Base-by-base conservation (phyloP, 2,888 invertebrate genomes). In the Cheilosia vernalis region DNA sequence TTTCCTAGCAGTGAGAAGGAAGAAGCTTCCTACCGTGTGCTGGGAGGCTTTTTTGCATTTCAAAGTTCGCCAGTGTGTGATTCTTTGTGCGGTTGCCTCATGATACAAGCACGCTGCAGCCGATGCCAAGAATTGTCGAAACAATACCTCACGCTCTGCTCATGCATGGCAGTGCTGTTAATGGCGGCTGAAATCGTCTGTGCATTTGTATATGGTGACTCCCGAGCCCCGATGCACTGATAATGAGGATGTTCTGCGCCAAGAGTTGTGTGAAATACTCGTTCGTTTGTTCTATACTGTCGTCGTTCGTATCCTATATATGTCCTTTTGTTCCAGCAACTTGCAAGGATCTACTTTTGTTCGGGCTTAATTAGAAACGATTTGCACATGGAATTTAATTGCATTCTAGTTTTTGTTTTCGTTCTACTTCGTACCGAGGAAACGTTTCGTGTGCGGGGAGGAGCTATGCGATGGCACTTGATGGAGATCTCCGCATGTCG, bases 361-460 rank as follows among this genome's bases (percentile, higher is more conserved):
- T 74, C 47, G 70, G 67, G 66, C 81, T 76, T 85, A 85, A 85
- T 81, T 85, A 85, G 76, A 77, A 85, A 56, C 76, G 74, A 84
- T 84, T 84, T 84, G 84, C 84, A 84, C 80, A 80, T 78, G 80
- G 61, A 85, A 73, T 81, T 85, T 80, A 81, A 85, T 85, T 85
- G 76, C 81, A 67, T 63, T 77, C 55, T 60, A 61, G 67, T 84
- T 15, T 74, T 79, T 80, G 63, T 55, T 44, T 60, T 40, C 47
- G 47, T 10, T 13, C 37, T 17, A 30, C 56, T 56, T 4, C 44
- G 27, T 53, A 44, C 42, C 21, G 19, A 27, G 27, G 33, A 58
- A 30, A 51, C 24, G 10, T 27, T 44, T 30, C n/a, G 19, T 40
- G 0, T 47, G 7, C 44, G 19, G 3, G 19, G 24, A 40, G 9